phyloP scores from a whole-genome alignment of 2,888 invertebrate species.

The Campoplex nolae region DNA sequence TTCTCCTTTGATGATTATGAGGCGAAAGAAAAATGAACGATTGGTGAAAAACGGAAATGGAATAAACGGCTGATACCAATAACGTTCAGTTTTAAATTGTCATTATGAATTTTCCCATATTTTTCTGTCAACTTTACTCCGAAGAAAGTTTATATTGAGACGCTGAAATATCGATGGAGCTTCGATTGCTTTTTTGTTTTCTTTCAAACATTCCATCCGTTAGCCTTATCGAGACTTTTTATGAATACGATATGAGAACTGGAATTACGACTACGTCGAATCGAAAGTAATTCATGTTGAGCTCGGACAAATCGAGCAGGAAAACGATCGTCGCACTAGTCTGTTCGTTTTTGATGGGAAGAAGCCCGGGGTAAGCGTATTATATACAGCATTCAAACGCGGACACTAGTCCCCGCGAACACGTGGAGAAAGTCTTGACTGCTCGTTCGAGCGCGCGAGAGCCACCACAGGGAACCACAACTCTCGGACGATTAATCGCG shows the following conservation, averaged over 20 bases:
- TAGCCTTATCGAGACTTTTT: constrained; percentile 23
- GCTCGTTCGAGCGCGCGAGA: constrained; percentile 52
- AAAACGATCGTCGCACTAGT: constrained; percentile 49
- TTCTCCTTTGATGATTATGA: constrained; percentile 45
- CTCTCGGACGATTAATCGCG: constrained; percentile 61
- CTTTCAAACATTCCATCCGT: constrained; percentile 12
- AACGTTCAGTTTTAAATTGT: neutral
- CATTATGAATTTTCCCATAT: neutral
- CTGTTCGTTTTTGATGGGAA: constrained; percentile 41
- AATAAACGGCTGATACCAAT: constrained; percentile 1
- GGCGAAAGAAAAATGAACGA: constrained; percentile 10
- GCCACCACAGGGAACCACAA: constrained; percentile 35
- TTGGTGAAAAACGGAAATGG: constrained; percentile 7
- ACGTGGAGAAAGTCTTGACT: constrained; percentile 67
- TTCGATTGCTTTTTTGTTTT: neutral
- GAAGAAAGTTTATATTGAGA: constrained; percentile 1
- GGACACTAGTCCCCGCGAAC: constrained; percentile 15
- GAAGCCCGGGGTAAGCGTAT: constrained; percentile 43
- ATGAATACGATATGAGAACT: neutral
- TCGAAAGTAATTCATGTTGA: constrained; percentile 49
- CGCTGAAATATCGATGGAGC: neutral
- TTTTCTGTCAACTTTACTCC: neutral
- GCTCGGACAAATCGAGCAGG: constrained; percentile 32
- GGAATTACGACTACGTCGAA: constrained; percentile 2
- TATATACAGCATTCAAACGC: constrained; percentile 33